A percentile compares a stretch with the other conserved stretches of the same genome.
Evolutionary conservation across 2,113 vertebrate genomes (phyloP).

Genomic region (Chascanopsetta lugubris): DNA sequence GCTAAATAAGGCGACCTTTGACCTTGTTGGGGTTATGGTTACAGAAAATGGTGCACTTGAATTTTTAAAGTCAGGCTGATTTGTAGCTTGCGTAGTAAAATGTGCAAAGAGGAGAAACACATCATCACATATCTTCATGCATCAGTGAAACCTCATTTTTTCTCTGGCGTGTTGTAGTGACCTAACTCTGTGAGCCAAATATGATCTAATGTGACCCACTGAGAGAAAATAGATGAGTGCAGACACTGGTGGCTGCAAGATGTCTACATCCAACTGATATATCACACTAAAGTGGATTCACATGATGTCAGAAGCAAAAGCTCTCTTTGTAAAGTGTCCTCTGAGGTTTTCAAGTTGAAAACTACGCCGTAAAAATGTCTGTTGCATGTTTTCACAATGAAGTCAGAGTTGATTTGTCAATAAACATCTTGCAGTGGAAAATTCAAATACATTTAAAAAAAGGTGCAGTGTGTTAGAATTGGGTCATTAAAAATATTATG

Average conservation of each 20-base stretch:
- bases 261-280: neutral
- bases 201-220: neutral
- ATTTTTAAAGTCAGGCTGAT: neutral
- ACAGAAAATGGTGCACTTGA: neutral
- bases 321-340: neutral
- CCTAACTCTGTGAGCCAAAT: neutral
- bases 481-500: too few relatives aligned
- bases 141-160: neutral
- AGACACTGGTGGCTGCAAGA: neutral
- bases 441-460: too few relatives aligned
- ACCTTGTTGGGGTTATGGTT: too few relatives aligned
- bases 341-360: neutral
- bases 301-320: neutral
- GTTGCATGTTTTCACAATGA: neutral
- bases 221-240: neutral
- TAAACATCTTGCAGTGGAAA: neutral
- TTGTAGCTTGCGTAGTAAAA: too few relatives aligned
- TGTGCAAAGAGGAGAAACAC: neutral
- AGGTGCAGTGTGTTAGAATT: too few relatives aligned
- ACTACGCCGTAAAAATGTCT: neutral
- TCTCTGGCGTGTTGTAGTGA: too few relatives aligned
- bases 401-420: neutral
- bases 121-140: neutral
- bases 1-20: neutral
- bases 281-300: neutral